Evolutionary conservation across 2,888 invertebrate species (phyloP).

Genomic region (Phrixothrix hirtus): DNA sequence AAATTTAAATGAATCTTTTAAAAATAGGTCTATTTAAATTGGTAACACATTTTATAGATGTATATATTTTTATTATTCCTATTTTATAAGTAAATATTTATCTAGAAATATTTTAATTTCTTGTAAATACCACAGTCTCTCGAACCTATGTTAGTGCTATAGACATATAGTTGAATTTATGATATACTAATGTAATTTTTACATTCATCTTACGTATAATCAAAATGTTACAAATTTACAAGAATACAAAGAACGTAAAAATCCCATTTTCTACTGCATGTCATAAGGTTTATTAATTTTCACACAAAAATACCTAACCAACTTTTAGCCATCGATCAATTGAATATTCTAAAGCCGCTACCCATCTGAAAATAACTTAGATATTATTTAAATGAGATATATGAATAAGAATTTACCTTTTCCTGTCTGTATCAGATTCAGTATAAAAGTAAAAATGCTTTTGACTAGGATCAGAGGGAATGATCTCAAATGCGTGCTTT

Average conservation of each 20-base stretch:
- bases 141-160: slow-evolving; percentile 18
- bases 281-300: slow-evolving; percentile 1
- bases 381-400: neutral
- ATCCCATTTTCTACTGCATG: neutral
- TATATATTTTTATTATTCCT: slow-evolving; percentile 10
- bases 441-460: slow-evolving; percentile 91
- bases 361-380: slow-evolving; percentile 70
- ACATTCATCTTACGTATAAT: slow-evolving; percentile 19
- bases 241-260: slow-evolving; percentile 10
- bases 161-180: slow-evolving; percentile 28
- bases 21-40: slow-evolving; percentile 30
- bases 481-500: slow-evolving; percentile 88
- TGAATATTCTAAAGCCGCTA: slow-evolving; percentile 91
- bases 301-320: slow-evolving; percentile 5
- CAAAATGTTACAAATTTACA: slow-evolving; percentile 16
- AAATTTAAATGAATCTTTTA: slow-evolving; percentile 28
- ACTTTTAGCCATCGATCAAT: slow-evolving; percentile 84
- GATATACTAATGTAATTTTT: slow-evolving; percentile 12
- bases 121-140: slow-evolving; percentile 28
- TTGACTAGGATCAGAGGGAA: slow-evolving; percentile 85
- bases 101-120: slow-evolving; percentile 28
- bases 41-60: slow-evolving; percentile 22
- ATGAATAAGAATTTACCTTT: slow-evolving; percentile 66
- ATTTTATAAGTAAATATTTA: slow-evolving; percentile 24
- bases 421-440: slow-evolving; percentile 93